A percentile compares a stretch with the other conserved stretches of the same genome.
Evolutionary conservation across 2,888 invertebrate genomes (phyloP).

Genomic region (Dascillus cervinus): DNA sequence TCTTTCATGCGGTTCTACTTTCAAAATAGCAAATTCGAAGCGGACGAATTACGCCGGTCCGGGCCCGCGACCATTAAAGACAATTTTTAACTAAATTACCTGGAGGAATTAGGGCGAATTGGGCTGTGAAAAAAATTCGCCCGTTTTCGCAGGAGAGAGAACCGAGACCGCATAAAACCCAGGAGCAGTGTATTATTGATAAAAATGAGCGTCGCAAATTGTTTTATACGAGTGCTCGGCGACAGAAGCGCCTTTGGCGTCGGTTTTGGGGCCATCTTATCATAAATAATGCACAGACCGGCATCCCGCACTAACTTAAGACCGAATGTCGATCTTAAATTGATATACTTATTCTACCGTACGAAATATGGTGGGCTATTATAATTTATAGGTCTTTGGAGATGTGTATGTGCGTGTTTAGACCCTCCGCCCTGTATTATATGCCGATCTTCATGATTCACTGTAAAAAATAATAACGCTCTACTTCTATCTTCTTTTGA

Average conservation of each 20-base stretch:
- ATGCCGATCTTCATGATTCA: no score
- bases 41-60: conserved; percentile 11
- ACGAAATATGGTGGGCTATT: conserved; percentile 21
- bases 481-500: no score
- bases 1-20: conserved; percentile 14
- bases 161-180: conserved; percentile 18
- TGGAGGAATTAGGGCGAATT: neutral
- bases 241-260: conserved; percentile 25
- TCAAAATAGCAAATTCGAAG: conserved; percentile 16
- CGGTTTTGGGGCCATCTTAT: conserved; percentile 27
- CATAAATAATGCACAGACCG: conserved; percentile 34
- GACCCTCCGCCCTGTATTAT: no score
- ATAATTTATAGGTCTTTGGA: conserved; percentile 16
- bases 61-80: no score
- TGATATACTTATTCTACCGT: conserved; percentile 25
- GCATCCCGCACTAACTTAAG: conserved; percentile 16
- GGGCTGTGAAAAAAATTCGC: neutral
- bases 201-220: conserved; percentile 41
- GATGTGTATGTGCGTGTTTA: conserved; percentile 16
- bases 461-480: no score
- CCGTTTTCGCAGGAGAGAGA: neutral
- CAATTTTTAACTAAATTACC: neutral
- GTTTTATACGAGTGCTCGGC: conserved; percentile 39
- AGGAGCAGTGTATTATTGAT: conserved; percentile 38
- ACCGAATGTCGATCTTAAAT: conserved; percentile 25